A percentile compares a stretch with the other conserved stretches of the same genome.
phyloP scores from a whole-genome alignment of 2,113 vertebrate species.

The Platichthys flesus region DNA sequence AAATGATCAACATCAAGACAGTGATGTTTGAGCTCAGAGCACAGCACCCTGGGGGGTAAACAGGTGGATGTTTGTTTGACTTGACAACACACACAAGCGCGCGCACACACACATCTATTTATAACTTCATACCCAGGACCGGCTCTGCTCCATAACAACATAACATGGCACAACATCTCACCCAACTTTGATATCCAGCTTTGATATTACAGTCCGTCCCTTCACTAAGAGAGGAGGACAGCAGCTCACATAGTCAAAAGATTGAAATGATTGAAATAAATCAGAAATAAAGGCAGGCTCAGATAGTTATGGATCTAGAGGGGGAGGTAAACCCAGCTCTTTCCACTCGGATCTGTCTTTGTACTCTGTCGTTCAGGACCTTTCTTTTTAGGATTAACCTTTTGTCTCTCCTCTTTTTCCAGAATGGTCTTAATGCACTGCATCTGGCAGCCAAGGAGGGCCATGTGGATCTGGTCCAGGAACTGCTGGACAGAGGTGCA shows the following conservation, averaged over 20 bases:
- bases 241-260: not conserved
- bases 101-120: constrained; percentile 46
- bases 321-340: constrained; percentile 49
- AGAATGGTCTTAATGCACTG: constrained; percentile 99
- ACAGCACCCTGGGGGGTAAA: not conserved
- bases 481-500: constrained; percentile 92
- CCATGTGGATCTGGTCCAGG: constrained; percentile 95
- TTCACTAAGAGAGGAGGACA: not conserved
- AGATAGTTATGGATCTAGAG: constrained; percentile 19
- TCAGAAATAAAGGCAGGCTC: constrained; percentile 1
- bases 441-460: constrained; percentile 98
- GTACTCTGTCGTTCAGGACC: not conserved
- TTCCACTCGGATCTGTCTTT: not conserved
- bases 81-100: constrained; percentile 2
- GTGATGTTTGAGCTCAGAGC: not conserved
- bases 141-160: constrained; percentile 43
- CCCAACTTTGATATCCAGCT: constrained; percentile 20
- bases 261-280: constrained; percentile 10
- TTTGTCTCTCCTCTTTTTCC: constrained; percentile 4
- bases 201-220: constrained; percentile 44
- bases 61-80: constrained; percentile 6
- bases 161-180: constrained; percentile 54
- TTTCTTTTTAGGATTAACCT: constrained; percentile 24
- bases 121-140: constrained; percentile 37
- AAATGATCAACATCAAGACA: not conserved